phyloP scores from a whole-genome alignment of 2,888 invertebrate genomes.

The Amblyteles armatorius region DNA sequence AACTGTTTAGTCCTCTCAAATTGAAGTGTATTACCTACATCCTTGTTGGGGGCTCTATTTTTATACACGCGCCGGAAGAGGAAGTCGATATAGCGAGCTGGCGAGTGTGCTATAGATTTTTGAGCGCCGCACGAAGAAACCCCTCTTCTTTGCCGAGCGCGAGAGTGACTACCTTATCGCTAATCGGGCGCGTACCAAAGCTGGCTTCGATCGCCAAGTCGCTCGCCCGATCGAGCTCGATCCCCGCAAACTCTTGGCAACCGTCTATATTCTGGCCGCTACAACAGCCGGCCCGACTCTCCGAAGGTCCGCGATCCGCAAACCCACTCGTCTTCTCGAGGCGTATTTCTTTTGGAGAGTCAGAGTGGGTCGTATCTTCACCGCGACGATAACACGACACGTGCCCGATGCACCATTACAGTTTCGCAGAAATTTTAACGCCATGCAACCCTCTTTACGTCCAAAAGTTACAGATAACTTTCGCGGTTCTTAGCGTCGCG shows the following conservation, averaged over 20 bases:
- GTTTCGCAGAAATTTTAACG: neutral
- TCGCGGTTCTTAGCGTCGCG: neutral
- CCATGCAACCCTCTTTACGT: neutral
- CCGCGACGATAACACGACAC: neutral
- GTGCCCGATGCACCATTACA: neutral
- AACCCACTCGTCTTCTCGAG: neutral
- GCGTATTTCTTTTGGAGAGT: constrained; percentile 1
- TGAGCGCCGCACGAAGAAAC: constrained; percentile 20
- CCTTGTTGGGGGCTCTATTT: constrained; percentile 54
- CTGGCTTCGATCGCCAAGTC: neutral
- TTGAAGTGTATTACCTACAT: constrained; percentile 47
- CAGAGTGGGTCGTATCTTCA: neutral
- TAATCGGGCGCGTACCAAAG: constrained; percentile 33
- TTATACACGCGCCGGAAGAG: constrained; percentile 50
- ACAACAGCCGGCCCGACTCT: neutral
- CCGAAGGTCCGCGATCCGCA: constrained; percentile 17
- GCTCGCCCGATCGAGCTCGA: neutral
- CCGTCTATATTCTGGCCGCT: neutral
- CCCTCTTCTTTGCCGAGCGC: constrained; percentile 16
- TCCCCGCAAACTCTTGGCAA: neutral
- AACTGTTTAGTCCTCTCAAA: constrained; percentile 22
- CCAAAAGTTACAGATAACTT: neutral
- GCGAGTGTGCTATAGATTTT: neutral
- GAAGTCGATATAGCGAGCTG: constrained; percentile 28
- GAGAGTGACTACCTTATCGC: constrained; percentile 49